Percentiles rank a stretch among this genome's conserved stretches.
These are phyloP conservation scores for Zosterops lateralis DNA, from an alignment of 2,113 vertebrate genomes.

Conservation along the genomic window DNA sequence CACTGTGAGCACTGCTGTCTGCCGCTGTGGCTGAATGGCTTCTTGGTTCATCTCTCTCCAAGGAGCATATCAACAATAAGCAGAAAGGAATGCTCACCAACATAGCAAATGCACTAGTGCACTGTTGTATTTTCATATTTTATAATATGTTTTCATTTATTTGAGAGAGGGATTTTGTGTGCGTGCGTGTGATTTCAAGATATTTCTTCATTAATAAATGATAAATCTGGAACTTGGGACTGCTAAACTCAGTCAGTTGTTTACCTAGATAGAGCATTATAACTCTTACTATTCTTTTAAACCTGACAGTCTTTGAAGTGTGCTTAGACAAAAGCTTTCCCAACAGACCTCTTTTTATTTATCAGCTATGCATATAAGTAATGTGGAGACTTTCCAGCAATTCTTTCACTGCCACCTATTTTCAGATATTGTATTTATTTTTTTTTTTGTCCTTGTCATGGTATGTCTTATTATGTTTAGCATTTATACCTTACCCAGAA, in stretches of 20 bases:
- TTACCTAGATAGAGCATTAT: neutral
- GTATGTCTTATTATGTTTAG: neutral
- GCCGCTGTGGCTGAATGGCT: neutral
- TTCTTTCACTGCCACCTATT: neutral
- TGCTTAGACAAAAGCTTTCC: neutral
- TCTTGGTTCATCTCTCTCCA: neutral
- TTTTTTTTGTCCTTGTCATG: neutral
- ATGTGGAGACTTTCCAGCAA: neutral
- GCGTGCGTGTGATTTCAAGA: neutral
- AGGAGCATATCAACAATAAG: neutral
- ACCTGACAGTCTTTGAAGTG: neutral
- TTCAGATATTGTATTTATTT: neutral
- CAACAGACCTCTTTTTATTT: neutral
- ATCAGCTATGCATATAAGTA: neutral
- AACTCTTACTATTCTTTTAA: neutral
- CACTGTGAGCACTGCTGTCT: neutral
- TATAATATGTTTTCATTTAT: neutral
- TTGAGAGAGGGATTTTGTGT: neutral
- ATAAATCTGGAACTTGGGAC: neutral
- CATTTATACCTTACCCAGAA: neutral
- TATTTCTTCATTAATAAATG: neutral
- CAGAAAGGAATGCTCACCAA: neutral
- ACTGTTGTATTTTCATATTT: neutral
- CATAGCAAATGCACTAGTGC: neutral
- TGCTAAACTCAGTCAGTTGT: neutral